Evolutionary conservation across 2,888 invertebrate species (phyloP), one percentile per base, ranked within the genome.

Genomic region (Galeruca laticollis): DNA sequence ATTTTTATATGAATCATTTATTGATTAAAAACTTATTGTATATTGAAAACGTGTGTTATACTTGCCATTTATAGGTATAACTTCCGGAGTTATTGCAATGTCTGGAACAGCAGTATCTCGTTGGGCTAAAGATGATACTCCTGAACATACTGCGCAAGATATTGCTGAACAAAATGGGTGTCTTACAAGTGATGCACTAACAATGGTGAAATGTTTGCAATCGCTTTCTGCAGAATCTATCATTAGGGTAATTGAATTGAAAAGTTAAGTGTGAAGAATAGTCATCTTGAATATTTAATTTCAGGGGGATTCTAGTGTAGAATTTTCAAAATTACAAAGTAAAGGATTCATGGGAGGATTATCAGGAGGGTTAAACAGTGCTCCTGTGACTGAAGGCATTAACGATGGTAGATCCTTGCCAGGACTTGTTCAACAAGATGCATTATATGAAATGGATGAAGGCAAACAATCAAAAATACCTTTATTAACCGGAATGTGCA

Each of bases 21-120:
- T n/a, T n/a, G n/a, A n/a, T n/a, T n/a, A n/a, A n/a, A n/a, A n/a
- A n/a, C n/a, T n/a, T n/a, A n/a, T n/a, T n/a, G n/a, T 31, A 20
- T 57, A 43, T 4, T 2, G 10, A 37, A 9, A 2, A 3, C 2
- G 37, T 13, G 37, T 15, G n/a, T 49, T 49, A n/a, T 11, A 15
- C 15, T 49, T 8, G 0, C 0, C 6, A 21, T 15, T 52, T 52
- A 6, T 73, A 88, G 88, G 84, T 69, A 76, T 81, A 37, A 80
- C 87, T 31, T 85, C 84, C 26, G 93, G 93, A 0, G 89, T 93
- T 15, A 89, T 92, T 9, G 93, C 94, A 0, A 89, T 94, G 87
- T 94, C 94, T 1, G 94, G 94, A 0, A 89, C 92, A 0, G 89
- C 93, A 0, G 83, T 94, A 1, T 93, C 93, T 0, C 90, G 91